These are phyloP conservation scores for Lepidurus apus DNA, from an alignment of 1,140 invertebrate species.

Conservation along the genomic window DNA sequence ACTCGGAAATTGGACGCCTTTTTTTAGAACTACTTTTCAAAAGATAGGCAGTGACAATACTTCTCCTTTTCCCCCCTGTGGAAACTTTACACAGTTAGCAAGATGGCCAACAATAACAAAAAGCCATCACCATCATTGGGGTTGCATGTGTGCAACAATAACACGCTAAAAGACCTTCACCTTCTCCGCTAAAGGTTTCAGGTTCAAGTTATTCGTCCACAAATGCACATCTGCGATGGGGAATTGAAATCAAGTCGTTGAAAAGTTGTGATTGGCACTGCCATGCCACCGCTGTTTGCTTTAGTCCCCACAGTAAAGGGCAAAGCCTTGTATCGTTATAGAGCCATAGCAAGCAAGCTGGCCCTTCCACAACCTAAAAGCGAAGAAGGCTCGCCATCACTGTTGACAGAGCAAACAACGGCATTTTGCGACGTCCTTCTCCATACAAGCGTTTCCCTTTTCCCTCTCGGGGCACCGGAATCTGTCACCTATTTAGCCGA, in stretches of 20 bases:
- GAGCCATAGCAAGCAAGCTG: conserved; percentile 17
- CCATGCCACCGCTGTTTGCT: conserved; percentile 12
- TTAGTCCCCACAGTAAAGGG: conserved; percentile 5
- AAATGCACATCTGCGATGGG: conserved; percentile 17
- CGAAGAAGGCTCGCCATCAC: conserved; percentile 2
- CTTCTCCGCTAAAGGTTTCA: background rate
- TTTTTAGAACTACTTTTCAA: background rate
- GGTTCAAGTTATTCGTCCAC: background rate
- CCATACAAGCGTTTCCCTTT: background rate
- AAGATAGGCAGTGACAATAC: background rate
- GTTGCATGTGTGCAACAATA: conserved; percentile 21
- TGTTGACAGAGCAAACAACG: conserved; percentile 21
- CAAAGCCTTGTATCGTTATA: conserved; percentile 6
- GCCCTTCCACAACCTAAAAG: background rate
- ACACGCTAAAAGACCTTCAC: conserved; percentile 13
- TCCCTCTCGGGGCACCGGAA: background rate
- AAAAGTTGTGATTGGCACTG: conserved; percentile 17
- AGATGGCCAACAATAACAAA: conserved; percentile 22
- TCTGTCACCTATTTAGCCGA: background rate
- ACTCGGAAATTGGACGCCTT: conserved; percentile 2
- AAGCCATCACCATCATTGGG: background rate
- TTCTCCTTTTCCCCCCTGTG: background rate
- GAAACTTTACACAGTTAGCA: conserved; percentile 19
- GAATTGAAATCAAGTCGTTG: conserved; percentile 22
- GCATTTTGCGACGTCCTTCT: conserved; percentile 5